A percentile compares a stretch with the other conserved stretches of the same genome.
These are phyloP conservation scores for Crepidodera aurea DNA, from an alignment of 2,888 invertebrate genomes.

Conservation along the genomic window DNA sequence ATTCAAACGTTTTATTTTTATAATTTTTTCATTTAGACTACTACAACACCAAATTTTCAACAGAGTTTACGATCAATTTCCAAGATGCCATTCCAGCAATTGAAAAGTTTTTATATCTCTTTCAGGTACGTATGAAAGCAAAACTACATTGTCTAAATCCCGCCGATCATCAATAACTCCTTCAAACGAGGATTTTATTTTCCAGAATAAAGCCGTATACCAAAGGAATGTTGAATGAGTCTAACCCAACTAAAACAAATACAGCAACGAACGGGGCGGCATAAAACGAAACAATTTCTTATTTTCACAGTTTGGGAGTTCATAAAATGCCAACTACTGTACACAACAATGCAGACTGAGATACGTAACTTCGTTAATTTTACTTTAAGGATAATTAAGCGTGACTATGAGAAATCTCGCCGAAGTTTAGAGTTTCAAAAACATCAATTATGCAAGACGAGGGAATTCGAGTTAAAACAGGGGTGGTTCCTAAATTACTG, in stretches of 20 bases:
- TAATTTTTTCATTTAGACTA: too few species aligned
- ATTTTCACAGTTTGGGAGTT: slow-evolving; percentile 16
- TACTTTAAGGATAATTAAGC: slow-evolving; percentile 27
- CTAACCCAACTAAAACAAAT: not conserved
- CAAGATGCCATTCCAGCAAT: too few species aligned
- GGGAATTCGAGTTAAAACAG: slow-evolving; percentile 1
- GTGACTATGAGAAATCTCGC: slow-evolving; percentile 24
- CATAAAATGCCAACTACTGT: slow-evolving; percentile 8
- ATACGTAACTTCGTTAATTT: slow-evolving; percentile 34
- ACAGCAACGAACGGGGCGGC: not conserved
- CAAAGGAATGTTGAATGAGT: not conserved
- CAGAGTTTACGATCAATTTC: too few species aligned
- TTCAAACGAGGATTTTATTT: too few species aligned
- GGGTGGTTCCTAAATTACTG: not conserved
- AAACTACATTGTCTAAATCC: too few species aligned
- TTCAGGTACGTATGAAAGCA: too few species aligned
- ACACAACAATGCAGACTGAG: slow-evolving; percentile 27
- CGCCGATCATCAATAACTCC: too few species aligned
- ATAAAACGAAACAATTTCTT: slow-evolving; percentile 9
- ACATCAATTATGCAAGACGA: slow-evolving; percentile 24
- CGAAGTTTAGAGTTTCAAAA: slow-evolving; percentile 23
- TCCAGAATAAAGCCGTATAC: too few species aligned
- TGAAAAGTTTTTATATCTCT: too few species aligned
- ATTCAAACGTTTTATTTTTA: too few species aligned
- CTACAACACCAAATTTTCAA: too few species aligned